Evolutionary conservation across 2,113 vertebrate species (phyloP).

Genomic region (Elephantulus edwardii): DNA sequence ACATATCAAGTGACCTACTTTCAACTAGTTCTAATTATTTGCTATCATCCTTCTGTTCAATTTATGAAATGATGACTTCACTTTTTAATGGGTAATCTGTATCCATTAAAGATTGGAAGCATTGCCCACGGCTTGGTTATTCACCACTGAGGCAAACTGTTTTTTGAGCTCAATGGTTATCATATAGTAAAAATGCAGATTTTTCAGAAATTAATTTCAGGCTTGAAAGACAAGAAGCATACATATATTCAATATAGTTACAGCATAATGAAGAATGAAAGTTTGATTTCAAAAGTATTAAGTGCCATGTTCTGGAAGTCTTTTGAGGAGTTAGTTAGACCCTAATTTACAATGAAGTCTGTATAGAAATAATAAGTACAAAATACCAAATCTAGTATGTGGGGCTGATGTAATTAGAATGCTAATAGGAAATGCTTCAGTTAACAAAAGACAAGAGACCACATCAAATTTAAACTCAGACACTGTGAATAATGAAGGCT

Average conservation of each 20-base stretch:
- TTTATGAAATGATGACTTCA: conserved; percentile 44
- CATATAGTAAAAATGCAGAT: conserved; percentile 18
- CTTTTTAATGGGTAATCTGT: conserved; percentile 27
- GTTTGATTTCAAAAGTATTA: conserved; percentile 28
- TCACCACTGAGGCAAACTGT: neutral
- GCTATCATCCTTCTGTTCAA: conserved; percentile 37
- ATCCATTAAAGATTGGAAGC: conserved; percentile 44
- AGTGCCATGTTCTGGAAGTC: neutral
- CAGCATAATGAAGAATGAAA: neutral
- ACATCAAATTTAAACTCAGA: conserved; percentile 21
- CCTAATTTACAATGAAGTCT: conserved; percentile 14
- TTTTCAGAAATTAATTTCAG: conserved; percentile 56
- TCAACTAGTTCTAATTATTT: conserved; percentile 46
- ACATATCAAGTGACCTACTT: conserved; percentile 27
- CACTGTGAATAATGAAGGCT: neutral
- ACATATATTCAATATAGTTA: neutral
- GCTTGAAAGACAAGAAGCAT: conserved; percentile 44
- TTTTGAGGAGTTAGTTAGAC: conserved; percentile 7
- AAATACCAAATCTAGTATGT: conserved; percentile 29
- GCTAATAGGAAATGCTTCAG: neutral
- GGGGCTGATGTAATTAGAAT: conserved; percentile 42
- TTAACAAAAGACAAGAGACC: conserved; percentile 22
- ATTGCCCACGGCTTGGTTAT: neutral
- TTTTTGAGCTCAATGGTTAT: neutral
- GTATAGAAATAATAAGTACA: conserved; percentile 21